Conservation (phyloP, 2,888 invertebrate genomes). For the Ichneumoninae sp. region DNA sequence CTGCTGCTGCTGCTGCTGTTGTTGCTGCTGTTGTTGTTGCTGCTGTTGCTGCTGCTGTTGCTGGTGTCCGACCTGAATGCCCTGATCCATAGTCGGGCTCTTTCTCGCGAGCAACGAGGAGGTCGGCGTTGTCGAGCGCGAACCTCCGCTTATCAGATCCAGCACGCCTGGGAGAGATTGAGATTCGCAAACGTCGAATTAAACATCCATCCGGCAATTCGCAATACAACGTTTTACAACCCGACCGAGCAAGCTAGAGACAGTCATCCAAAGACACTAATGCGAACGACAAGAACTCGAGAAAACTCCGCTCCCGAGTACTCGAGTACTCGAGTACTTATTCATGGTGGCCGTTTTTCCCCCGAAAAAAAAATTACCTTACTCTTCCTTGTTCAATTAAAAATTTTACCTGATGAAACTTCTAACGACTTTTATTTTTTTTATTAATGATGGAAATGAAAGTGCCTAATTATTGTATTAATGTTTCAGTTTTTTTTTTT, state of each 20-base stretch:
- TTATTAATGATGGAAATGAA: no score
- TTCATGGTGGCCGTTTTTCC: no score
- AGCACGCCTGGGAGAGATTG: constrained; percentile 85
- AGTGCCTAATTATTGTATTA: no score
- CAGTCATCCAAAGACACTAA: neutral
- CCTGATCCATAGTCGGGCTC: constrained; percentile 94
- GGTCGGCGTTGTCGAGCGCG: constrained; percentile 93
- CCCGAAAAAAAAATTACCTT: no score
- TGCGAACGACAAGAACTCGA: neutral
- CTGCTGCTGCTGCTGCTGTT: constrained; percentile 83
- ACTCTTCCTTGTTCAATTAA: no score
- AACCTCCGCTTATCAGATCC: constrained; percentile 90
- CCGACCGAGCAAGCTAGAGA: neutral
- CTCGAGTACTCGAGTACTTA: neutral
- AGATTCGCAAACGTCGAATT: neutral
- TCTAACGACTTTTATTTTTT: no score
- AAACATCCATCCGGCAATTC: neutral
- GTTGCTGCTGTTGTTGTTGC: constrained; percentile 78
- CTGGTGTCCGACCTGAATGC: constrained; percentile 88
- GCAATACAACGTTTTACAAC: neutral
- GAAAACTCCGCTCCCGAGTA: neutral
- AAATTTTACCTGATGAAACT: no score
- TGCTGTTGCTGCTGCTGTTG: constrained; percentile 82
- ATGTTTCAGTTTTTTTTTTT: no score
- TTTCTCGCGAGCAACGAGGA: constrained; percentile 89